Conservation (phyloP, 2,113 vertebrate genomes). For the Cyphomyrus plagiostoma region DNA sequence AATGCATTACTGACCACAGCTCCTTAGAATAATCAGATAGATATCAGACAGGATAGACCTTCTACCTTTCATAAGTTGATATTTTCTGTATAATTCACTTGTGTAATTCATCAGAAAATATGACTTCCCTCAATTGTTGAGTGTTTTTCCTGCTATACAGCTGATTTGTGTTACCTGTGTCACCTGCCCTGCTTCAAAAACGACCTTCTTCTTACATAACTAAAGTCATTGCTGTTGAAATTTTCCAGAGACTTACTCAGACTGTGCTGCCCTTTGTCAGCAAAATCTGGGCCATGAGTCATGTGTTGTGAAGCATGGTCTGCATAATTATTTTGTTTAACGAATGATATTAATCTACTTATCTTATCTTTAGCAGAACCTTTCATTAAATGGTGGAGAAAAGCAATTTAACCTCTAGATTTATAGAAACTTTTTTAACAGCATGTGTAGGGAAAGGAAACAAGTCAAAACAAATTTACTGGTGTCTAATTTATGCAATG, state of each 20-base stretch:
- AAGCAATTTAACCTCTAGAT: background rate
- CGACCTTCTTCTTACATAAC: background rate
- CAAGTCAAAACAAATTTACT: background rate
- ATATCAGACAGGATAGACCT: background rate
- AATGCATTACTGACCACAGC: background rate
- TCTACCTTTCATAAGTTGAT: background rate
- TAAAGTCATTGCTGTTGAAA: background rate
- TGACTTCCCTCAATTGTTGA: background rate
- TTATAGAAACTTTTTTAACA: background rate
- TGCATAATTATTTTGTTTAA: background rate
- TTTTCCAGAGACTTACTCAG: background rate
- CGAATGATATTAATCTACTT: background rate
- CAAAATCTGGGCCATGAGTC: background rate
- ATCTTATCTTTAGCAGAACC: background rate
- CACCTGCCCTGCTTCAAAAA: background rate
- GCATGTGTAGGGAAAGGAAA: background rate
- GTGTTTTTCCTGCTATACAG: background rate
- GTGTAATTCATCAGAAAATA: background rate
- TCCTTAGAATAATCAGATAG: background rate
- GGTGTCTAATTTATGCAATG: background rate
- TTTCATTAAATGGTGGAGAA: background rate
- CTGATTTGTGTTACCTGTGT: background rate
- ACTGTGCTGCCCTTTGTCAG: background rate
- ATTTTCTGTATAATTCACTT: background rate
- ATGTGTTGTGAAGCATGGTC: background rate